Evolutionary conservation across 2,797 vertebrate species (phyloP), one percentile per base, ranked within the genome.

Genomic region (Scolopax bukidnonensis): DNA sequence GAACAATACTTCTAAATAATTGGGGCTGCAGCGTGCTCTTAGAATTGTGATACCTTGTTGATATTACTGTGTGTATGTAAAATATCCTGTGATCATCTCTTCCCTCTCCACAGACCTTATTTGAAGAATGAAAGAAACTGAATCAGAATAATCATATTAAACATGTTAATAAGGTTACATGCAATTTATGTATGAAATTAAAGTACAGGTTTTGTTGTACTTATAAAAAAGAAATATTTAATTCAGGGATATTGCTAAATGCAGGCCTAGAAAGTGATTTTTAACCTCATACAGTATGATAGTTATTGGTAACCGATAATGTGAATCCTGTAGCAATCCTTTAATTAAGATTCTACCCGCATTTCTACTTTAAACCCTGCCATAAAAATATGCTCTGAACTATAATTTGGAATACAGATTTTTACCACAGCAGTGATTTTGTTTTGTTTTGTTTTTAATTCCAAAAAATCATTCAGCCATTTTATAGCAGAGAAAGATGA

Each of bases 331-430:
- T 20, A 90, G 56, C 24, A 32, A 84, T 57, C 84, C 85, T 90
- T 54, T 97, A 97, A 98, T 97, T 97, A 97, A 97, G 92, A 97
- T 96, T 95, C 97, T 94, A 94, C 89, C 81, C 76, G 45, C 96
- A 95, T 95, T 97, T 97, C 93, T 89, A 76, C 90, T 97, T 97
- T 94, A 97, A 97, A 86, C 12, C 50, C 47, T 89, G 74, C 86
- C 96, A 96, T 96, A 96, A 97, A 97, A 96, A 87, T 71, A 85
- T 89, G 78, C 63, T 97, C 86, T 88, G 59, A 94, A 95, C 87
- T 87, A 75, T 90, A 96, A 95, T 88, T 84, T 85, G 63, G 89
- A 95, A 95, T 80, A 96, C 76, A 94, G 90, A 91, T 94, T 61
- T 61, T 96, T 77, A 91, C 91, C 88, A 89, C 83, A 94, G 90